Conservation (phyloP, 1,140 invertebrate genomes). For the Papilio xuthus region DNA sequence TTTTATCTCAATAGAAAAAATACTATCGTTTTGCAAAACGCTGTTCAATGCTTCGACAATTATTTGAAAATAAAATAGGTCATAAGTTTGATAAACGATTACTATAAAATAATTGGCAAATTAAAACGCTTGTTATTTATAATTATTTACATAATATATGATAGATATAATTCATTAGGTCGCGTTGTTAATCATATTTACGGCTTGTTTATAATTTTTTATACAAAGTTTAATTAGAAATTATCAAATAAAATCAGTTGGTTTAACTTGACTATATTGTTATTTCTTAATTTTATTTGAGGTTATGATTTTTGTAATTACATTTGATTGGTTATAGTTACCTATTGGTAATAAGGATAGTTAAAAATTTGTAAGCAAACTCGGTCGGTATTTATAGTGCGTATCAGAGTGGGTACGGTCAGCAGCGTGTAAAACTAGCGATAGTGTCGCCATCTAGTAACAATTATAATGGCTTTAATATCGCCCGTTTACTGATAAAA, state of each 20-base stretch:
- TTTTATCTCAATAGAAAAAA: slow-evolving; percentile 3
- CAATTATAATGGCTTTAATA: slow-evolving; percentile 46
- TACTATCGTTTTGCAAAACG: neutral
- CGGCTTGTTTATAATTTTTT: neutral
- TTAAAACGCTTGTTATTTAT: neutral
- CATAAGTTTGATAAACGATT: neutral
- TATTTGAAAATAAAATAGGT: neutral
- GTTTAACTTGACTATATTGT: no score
- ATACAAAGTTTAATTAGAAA: neutral
- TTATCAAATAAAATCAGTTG: no score
- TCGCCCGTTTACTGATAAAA: slow-evolving; percentile 47
- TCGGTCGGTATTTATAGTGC: slow-evolving; percentile 24
- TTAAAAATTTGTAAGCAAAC: neutral
- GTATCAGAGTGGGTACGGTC: slow-evolving; percentile 28
- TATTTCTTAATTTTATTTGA: no score
- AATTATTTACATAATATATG: neutral
- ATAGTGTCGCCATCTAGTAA: slow-evolving; percentile 38
- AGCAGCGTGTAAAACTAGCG: neutral
- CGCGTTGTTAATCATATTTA: neutral
- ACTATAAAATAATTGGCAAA: neutral
- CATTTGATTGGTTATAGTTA: neutral
- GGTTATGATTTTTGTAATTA: neutral
- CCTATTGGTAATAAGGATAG: neutral
- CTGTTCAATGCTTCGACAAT: neutral
- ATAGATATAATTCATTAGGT: neutral